Percentiles rank a stretch among this genome's conserved stretches.
Evolutionary conservation across 2,888 invertebrate genomes (phyloP).

Genomic region (Melieria omissa): DNA sequence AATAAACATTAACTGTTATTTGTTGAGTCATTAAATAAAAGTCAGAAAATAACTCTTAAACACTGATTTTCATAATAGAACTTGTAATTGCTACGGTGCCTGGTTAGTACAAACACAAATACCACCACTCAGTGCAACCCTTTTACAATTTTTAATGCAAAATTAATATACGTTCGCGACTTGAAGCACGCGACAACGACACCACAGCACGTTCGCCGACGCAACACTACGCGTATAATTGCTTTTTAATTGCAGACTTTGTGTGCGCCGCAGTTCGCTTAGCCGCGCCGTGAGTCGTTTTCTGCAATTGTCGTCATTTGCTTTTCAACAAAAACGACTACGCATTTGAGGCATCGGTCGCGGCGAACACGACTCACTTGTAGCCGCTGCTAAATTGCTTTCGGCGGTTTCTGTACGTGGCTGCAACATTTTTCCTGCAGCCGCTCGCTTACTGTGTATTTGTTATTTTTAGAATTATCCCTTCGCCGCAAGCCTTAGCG

Average conservation of each 20-base stretch:
- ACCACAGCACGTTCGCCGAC: slow-evolving; percentile 19
- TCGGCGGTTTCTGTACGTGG: slow-evolving; percentile 19
- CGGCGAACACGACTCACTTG: not conserved
- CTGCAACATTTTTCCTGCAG: too few relatives aligned
- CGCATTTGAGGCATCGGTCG: not conserved
- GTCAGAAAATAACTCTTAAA: too few relatives aligned
- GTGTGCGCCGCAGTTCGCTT: too few relatives aligned
- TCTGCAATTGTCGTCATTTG: not conserved
- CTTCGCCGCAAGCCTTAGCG: too few relatives aligned
- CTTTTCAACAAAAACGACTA: not conserved
- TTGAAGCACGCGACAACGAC: slow-evolving; percentile 3
- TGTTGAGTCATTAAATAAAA: too few relatives aligned
- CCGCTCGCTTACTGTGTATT: too few relatives aligned
- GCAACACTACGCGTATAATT: slow-evolving; percentile 25
- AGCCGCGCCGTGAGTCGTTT: not conserved
- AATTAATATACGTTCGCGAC: not conserved
- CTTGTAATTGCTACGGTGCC: too few relatives aligned
- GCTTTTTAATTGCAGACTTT: slow-evolving; percentile 27
- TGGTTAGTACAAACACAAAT: not conserved
- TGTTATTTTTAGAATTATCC: too few relatives aligned
- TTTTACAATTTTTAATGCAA: too few relatives aligned
- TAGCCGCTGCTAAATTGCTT: slow-evolving; percentile 29
- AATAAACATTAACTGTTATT: too few relatives aligned
- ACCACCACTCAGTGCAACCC: not conserved
- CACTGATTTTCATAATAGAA: too few relatives aligned